Evolutionary conservation across 2,797 vertebrate genomes (phyloP).

Genomic region (Sebastes minor): DNA sequence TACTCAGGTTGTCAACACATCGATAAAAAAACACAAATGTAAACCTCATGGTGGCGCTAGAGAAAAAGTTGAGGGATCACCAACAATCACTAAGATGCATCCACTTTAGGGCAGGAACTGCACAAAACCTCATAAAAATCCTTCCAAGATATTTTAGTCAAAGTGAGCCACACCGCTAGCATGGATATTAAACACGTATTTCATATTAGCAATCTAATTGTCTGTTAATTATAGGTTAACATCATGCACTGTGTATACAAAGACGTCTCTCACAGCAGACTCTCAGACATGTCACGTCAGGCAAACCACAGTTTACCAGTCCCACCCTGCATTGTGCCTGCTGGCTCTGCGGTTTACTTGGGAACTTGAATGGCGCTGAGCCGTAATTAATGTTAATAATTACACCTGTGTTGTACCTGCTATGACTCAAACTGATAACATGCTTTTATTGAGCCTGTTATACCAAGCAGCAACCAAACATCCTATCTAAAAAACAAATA

Average conservation of each 20-base stretch:
- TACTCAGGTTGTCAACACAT: too few relatives aligned
- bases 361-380: background rate
- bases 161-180: too few relatives aligned
- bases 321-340: too few relatives aligned
- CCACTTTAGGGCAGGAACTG: background rate
- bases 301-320: background rate
- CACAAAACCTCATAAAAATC: too few relatives aligned
- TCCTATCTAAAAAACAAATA: background rate
- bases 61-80: too few relatives aligned
- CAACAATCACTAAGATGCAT: too few relatives aligned
- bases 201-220: background rate
- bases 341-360: background rate
- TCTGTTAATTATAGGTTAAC: background rate
- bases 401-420: background rate
- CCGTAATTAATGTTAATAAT: background rate
- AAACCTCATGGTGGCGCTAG: too few relatives aligned
- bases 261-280: background rate
- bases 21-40: too few relatives aligned
- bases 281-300: background rate
- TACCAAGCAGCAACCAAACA: background rate
- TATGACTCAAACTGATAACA: background rate
- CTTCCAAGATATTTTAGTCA: too few relatives aligned
- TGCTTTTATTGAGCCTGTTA: background rate
- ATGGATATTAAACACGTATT: too few relatives aligned
- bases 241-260: background rate